Percentiles rank a stretch among this genome's conserved stretches.
Conservation (phyloP, 2,888 invertebrate species). For the Carcina quercana region DNA sequence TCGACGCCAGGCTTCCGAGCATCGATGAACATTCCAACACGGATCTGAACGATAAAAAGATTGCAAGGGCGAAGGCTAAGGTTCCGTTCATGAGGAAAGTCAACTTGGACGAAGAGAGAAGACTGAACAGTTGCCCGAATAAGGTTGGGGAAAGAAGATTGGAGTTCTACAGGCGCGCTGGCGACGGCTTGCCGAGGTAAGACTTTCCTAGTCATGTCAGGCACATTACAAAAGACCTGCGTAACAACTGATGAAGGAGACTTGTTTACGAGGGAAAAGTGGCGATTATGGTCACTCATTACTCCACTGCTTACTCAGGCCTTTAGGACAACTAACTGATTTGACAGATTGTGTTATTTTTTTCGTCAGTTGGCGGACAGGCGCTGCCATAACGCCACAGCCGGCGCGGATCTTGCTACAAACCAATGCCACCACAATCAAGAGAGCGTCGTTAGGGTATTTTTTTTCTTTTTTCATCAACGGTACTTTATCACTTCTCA, state of each 20-base stretch:
- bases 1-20: conserved; percentile 45
- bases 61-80: conserved; percentile 19
- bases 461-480: conserved; percentile 5
- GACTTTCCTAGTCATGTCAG: not conserved
- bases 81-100: conserved; percentile 30
- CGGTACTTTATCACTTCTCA: too few relatives aligned
- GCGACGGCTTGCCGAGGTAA: conserved; percentile 52
- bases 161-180: conserved; percentile 47
- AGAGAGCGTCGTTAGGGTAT: conserved; percentile 59
- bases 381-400: conserved; percentile 29
- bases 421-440: conserved; percentile 51
- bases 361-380: conserved; percentile 46
- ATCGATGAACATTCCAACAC: conserved; percentile 57
- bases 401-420: conserved; percentile 50
- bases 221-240: not conserved
- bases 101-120: conserved; percentile 27
- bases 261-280: too few relatives aligned
- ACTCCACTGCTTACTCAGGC: too few relatives aligned
- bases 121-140: conserved; percentile 39
- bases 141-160: conserved; percentile 33
- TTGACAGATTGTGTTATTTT: conserved; percentile 1
- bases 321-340: too few relatives aligned
- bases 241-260: not conserved
- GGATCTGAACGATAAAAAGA: conserved; percentile 28
- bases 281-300: too few relatives aligned